phyloP scores from a whole-genome alignment of 2,888 invertebrate species.

The Helleia helle region DNA sequence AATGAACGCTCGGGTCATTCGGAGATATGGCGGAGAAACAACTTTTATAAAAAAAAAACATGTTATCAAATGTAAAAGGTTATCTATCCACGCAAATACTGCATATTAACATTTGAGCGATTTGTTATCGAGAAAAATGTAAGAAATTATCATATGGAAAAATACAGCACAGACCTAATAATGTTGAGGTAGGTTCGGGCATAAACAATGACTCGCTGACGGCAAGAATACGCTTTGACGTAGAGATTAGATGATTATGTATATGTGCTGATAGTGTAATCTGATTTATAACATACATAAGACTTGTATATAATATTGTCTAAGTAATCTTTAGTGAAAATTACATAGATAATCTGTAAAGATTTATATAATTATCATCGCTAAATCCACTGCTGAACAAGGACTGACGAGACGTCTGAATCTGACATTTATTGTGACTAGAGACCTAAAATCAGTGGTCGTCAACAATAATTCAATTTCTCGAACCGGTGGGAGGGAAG shows the following conservation, averaged over 20 bases:
- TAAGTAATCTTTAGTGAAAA: not conserved
- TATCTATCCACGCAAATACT: not conserved
- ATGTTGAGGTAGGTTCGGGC: conserved; percentile 50
- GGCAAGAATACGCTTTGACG: conserved; percentile 10
- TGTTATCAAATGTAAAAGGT: conserved; percentile 3
- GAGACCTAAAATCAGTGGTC: too few relatives aligned
- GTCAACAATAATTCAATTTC: too few relatives aligned
- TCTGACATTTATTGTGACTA: too few relatives aligned
- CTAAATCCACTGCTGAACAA: too few relatives aligned
- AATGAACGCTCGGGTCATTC: not conserved
- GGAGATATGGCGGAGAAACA: not conserved
- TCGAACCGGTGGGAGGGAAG: too few relatives aligned
- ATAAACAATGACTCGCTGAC: conserved; percentile 22
- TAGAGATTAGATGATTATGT: not conserved
- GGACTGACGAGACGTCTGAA: too few relatives aligned
- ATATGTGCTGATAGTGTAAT: conserved; percentile 1
- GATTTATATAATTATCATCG: too few relatives aligned
- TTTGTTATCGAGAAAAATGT: not conserved
- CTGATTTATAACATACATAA: not conserved
- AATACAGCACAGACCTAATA: conserved; percentile 29
- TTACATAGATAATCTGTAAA: not conserved
- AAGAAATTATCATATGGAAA: conserved; percentile 42
- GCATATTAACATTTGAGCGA: not conserved
- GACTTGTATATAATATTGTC: not conserved
- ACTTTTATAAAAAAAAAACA: not conserved